These are phyloP conservation scores for Esox niger DNA, from an alignment of 2,113 vertebrate species.

Conservation along the genomic window DNA sequence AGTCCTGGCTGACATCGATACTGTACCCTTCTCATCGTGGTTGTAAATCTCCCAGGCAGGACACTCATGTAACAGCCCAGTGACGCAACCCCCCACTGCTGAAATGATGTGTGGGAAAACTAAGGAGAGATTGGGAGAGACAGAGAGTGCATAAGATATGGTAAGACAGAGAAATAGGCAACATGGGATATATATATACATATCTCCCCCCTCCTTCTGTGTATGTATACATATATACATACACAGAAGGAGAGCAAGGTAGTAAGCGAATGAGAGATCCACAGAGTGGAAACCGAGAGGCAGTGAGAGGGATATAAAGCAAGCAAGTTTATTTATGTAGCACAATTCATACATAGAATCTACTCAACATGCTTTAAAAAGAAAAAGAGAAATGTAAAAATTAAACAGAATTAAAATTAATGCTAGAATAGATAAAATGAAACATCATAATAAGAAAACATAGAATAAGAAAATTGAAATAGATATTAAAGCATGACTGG, in stretches of 20 bases:
- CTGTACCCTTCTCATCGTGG: background rate
- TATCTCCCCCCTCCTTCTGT: too few species aligned
- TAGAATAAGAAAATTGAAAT: background rate
- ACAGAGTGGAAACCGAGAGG: background rate
- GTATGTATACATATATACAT: too few species aligned
- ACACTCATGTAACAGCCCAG: slow-evolving; percentile 6
- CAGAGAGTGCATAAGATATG: background rate
- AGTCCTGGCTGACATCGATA: background rate
- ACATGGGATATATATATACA: background rate
- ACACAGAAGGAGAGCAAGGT: background rate
- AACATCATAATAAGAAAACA: too few species aligned
- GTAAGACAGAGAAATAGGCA: background rate
- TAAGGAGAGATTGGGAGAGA: background rate
- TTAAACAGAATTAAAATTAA: too few species aligned
- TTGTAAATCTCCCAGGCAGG: slow-evolving; percentile 4
- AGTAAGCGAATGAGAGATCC: background rate
- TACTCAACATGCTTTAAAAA: too few species aligned
- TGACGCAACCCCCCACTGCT: slow-evolving; percentile 3
- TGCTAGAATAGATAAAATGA: too few species aligned
- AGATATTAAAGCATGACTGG: too few species aligned
- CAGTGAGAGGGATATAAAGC: background rate
- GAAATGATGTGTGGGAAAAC: background rate
- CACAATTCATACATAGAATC: too few species aligned
- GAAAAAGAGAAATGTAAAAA: background rate
- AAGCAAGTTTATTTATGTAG: too few species aligned